phyloP scores from a whole-genome alignment of 2,797 vertebrate species.

The Sibirionetta formosa region DNA sequence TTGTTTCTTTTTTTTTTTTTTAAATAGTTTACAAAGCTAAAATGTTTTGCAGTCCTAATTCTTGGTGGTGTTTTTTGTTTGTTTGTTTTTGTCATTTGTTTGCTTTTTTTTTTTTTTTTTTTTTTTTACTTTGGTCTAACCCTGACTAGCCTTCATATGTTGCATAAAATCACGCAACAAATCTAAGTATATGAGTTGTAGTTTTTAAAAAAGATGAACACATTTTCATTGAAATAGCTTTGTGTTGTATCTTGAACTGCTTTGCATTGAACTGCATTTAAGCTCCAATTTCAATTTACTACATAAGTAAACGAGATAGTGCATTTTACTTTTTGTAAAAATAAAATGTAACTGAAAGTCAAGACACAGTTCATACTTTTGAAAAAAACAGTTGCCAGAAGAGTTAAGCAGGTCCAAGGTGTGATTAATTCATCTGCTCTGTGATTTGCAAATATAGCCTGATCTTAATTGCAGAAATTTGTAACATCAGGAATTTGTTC shows the following conservation, averaged over 20 bases:
- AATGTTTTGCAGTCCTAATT: not conserved
- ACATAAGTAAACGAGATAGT: not conserved
- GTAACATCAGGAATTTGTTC: not conserved
- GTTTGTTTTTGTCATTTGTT: too few relatives aligned
- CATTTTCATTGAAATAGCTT: not conserved
- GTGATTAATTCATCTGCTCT: not conserved
- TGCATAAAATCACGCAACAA: not conserved
- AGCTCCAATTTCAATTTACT: not conserved
- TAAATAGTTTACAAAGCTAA: not conserved
- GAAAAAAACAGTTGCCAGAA: not conserved
- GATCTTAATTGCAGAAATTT: not conserved
- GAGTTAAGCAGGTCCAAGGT: not conserved
- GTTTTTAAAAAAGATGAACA: fast-evolving
- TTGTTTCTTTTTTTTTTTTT: not conserved
- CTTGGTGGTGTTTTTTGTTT: too few relatives aligned
- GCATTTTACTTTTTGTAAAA: not conserved
- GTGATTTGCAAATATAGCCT: not conserved
- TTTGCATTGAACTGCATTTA: not conserved
- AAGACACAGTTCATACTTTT: not conserved
- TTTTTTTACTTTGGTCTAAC: not conserved
- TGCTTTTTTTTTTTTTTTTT: too few relatives aligned
- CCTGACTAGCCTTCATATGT: not conserved
- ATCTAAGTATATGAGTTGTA: not conserved
- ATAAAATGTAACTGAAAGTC: not conserved
- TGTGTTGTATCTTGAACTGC: not conserved